Conservation (phyloP, 1,140 invertebrate genomes). For the Melipona quadrifasciata region DNA sequence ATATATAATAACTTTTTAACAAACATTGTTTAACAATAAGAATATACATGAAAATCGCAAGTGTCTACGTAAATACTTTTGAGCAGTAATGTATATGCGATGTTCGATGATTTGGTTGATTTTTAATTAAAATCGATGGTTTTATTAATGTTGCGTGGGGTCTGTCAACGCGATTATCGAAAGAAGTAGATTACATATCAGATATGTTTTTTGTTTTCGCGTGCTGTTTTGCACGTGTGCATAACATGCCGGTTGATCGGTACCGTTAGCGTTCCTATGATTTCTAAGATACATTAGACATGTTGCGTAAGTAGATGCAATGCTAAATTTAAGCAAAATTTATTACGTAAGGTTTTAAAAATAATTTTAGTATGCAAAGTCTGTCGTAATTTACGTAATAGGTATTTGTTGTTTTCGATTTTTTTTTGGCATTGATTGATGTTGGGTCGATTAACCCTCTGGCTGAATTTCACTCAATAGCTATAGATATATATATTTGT, state of each 20-base stretch:
- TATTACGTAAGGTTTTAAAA: background rate
- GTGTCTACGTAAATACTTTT: no score
- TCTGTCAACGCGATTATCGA: background rate
- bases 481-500: no score
- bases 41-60: no score
- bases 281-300: background rate
- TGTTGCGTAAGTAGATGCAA: background rate
- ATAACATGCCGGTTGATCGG: background rate
- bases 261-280: background rate
- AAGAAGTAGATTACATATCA: no score
- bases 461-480: no score
- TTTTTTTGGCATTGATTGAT: no score
- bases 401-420: no score
- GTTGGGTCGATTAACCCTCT: no score
- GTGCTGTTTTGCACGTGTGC: background rate
- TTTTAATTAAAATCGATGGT: background rate
- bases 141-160: background rate
- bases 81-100: background rate
- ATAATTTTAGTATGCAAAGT: no score
- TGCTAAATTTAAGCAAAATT: background rate
- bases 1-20: no score
- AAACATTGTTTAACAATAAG: no score
- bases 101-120: background rate
- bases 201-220: background rate
- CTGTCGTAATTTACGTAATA: no score